These are phyloP conservation scores for Telmatochromis sp. DNA, from an alignment of 2,113 vertebrate genomes.

Conservation along the genomic window DNA sequence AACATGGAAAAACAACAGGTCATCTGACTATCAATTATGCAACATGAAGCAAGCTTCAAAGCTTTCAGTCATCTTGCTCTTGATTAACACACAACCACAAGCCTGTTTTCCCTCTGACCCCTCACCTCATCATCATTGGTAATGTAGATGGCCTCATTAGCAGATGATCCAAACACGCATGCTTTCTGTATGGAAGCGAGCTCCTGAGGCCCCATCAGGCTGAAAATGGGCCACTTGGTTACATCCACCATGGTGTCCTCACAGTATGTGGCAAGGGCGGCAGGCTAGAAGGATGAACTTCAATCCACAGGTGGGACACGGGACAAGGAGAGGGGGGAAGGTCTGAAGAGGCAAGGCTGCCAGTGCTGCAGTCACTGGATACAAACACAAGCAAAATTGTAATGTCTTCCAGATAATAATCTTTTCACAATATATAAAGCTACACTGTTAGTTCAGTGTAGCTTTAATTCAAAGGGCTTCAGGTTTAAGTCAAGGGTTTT, in stretches of 20 bases:
- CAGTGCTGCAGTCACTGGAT: neutral
- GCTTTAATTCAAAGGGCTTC: neutral
- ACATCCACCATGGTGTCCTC: slow-evolving; percentile 52
- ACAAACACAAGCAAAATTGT: neutral
- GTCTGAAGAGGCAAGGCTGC: neutral
- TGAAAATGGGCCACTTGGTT: slow-evolving; percentile 94
- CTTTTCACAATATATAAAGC: neutral
- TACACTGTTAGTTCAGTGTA: neutral
- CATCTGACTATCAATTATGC: neutral
- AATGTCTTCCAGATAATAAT: neutral
- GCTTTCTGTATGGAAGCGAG: slow-evolving; percentile 81
- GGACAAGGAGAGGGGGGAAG: neutral
- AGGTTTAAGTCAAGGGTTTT: neutral
- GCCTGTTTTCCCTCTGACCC: neutral
- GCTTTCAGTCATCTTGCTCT: neutral
- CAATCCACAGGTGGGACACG: neutral
- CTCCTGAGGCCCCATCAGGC: slow-evolving; percentile 83
- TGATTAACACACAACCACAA: neutral
- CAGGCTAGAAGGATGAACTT: neutral
- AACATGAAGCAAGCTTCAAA: neutral
- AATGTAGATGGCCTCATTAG: slow-evolving; percentile 89
- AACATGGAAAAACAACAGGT: neutral
- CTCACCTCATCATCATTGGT: slow-evolving; percentile 87
- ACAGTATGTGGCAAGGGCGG: neutral
- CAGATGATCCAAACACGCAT: slow-evolving; percentile 88